Evolutionary conservation across 2,797 vertebrate genomes (phyloP).

Genomic region (Cichlasoma orientale): DNA sequence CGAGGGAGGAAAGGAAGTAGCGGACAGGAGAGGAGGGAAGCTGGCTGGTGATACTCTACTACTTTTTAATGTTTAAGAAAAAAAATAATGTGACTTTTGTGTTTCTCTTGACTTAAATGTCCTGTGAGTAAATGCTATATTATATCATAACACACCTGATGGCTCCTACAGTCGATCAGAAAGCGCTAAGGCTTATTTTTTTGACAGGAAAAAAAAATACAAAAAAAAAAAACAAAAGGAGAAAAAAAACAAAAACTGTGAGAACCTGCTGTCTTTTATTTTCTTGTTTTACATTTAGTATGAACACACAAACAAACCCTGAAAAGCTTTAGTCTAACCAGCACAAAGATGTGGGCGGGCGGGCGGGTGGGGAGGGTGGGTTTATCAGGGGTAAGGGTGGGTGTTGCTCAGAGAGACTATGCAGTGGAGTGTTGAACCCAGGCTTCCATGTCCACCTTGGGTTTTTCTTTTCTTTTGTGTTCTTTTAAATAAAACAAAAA

Average conservation of each 20-base stretch:
- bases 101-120: constrained; percentile 76
- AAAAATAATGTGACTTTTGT: constrained; percentile 72
- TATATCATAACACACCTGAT: constrained; percentile 67
- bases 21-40: constrained; percentile 59
- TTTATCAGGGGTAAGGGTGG: constrained; percentile 38
- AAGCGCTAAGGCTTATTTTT: constrained; percentile 70
- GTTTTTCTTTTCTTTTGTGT: constrained; percentile 52
- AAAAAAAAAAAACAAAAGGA: constrained; percentile 3
- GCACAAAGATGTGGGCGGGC: constrained; percentile 79
- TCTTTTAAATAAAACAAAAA: constrained; percentile 34
- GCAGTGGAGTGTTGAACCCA: constrained; percentile 82
- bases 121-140: constrained; percentile 78
- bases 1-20: constrained; percentile 34
- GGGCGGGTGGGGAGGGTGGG: constrained; percentile 34
- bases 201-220: constrained; percentile 57
- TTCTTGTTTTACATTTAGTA: constrained; percentile 72
- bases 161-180: constrained; percentile 79
- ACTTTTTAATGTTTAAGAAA: constrained; percentile 79
- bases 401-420: constrained; percentile 82
- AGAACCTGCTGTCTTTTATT: constrained; percentile 76
- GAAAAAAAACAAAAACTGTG: constrained; percentile 76
- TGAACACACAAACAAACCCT: constrained; percentile 77
- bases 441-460: constrained; percentile 80
- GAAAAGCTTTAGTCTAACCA: constrained; percentile 88
- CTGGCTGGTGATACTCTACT: constrained; percentile 79